Base-by-base conservation (phyloP, 1,140 invertebrate species). In the Globodera ellingtonae region DNA sequence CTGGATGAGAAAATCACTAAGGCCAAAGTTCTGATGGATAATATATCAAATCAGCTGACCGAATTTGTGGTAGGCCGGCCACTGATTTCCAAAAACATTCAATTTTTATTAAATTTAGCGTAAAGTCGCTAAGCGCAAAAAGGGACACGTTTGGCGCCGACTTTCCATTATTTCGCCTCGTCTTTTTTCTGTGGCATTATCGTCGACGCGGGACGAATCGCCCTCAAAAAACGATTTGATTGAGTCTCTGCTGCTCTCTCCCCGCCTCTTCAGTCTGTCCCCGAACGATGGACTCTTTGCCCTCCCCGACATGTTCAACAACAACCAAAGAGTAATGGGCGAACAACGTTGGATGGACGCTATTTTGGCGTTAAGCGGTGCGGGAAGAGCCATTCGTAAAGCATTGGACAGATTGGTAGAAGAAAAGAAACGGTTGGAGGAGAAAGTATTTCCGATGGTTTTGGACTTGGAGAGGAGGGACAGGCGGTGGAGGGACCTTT, bases 271-370 rank as follows among this genome's bases (percentile, higher is more conserved):
- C 78, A 72, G 69, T 21, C 66, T 79, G 65, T 71, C 70, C 44
- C 52, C 72, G 3, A 59, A 79, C 21, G 78, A 79, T 47, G 78
- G 78, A 18, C 21, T 79, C n/a, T 79, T 79, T 59, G 35, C 78
- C 1, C 47, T 79, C 18, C 78, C 78, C 48, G 78, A 79, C 48
- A n/a, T 79, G 8, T 56, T 79, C 48, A 72, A 75, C 48, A 72
- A 75, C 18, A 72, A 65, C 52, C 15, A 1, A 44, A 4, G 13
- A 3, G 18, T 35, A 47, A 8, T 10, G 74, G 74, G 69, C 21
- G 18, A 6, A 15, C 4, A 50, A 21, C 56, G 47, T 48, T 24
- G 52, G 66, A 47, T 78, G 72, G 65, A 79, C 15, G 21, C 50
- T 3, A 48, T 79, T n/a, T 24, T 79, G 13, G 78, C 79, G 10